A percentile compares a stretch with the other conserved stretches of the same genome.
These are phyloP conservation scores for Terrapene triunguis DNA, from an alignment of 2,113 vertebrate genomes.

Conservation along the genomic window DNA sequence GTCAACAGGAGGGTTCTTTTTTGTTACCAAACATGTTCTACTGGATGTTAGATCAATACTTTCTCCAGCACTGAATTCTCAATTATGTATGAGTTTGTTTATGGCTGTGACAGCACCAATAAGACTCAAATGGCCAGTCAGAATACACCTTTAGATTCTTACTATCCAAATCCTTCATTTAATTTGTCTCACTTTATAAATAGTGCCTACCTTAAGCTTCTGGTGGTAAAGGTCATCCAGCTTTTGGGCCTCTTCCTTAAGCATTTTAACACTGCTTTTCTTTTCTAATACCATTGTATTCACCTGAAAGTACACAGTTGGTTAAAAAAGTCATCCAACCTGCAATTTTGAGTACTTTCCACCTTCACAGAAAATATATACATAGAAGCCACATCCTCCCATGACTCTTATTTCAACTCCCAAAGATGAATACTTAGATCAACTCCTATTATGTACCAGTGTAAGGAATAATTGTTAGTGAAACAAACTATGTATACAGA, in stretches of 20 bases:
- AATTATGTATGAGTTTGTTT: not conserved
- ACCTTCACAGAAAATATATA: not conserved
- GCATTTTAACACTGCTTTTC: constrained; percentile 70
- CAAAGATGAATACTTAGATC: not conserved
- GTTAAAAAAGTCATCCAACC: not conserved
- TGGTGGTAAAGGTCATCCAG: constrained; percentile 80
- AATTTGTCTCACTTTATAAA: not conserved
- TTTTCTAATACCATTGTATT: constrained; percentile 79
- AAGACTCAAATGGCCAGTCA: not conserved
- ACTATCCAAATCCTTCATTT: not conserved
- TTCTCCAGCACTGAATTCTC: not conserved
- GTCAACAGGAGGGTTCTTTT: not conserved
- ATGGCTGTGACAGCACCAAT: not conserved
- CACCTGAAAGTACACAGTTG: constrained; percentile 68
- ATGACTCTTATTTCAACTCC: not conserved
- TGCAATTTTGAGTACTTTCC: not conserved
- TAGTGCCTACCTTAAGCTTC: constrained; percentile 78
- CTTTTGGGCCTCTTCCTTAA: constrained; percentile 82
- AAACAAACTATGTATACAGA: not conserved
- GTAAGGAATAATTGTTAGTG: not conserved
- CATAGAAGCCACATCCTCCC: not conserved
- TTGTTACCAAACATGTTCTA: not conserved
- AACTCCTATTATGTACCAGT: not conserved
- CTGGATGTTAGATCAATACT: not conserved
- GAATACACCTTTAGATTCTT: not conserved